Base-by-base conservation (phyloP, 2,113 vertebrate species). In the Actenoides lindsayi region DNA sequence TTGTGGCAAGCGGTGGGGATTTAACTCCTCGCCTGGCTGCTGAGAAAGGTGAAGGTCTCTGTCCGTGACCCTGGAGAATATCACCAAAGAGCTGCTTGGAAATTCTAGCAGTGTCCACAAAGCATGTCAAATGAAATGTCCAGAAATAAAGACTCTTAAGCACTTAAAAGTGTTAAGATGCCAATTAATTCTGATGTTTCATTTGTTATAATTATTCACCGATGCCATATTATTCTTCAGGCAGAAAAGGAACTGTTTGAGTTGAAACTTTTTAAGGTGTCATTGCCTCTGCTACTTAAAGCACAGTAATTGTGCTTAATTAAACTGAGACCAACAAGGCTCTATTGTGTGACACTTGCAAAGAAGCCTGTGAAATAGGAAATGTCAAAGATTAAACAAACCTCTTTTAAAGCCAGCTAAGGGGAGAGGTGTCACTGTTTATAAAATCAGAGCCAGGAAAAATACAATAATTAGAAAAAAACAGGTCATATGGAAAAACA, bases 361-460 rank as follows among this genome's bases (percentile, higher is more conserved):
- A 75, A 90, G 92, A 63, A 83, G 81, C 42, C 91, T 90, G 90
- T 78, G 90, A 92, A 83, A 94, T 63, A 92, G 77, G 89, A 97
- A 97, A 95, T 94, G 92, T 91, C 93, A 81, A 63, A 86, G 88
- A 94, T 96, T 95, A 92, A 60, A 18, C 42, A 80, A 94, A 85
- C 84, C 63, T 95, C 51, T 20, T 94, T 87, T 65, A 33, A 54
- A 87, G 91, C 68, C 84, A 83, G 96, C 60, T 46, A 46, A 73
- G 77, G 94, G 84, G 91, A 97, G 87, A 92, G 81, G 95, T 96
- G 78, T 89, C 62, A 87, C 87, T 83, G 59, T 90, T 88, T 95
- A 94, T 60, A 96, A 96, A 87, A 89, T 76, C 37, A 83, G 94
- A 97, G 95, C 97, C 98, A 97, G 97, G 83, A 96, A 96, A 97